A percentile compares a stretch with the other conserved stretches of the same genome.
Conservation (phyloP, 2,113 vertebrate species). For the Tragelaphus buxtoni region DNA sequence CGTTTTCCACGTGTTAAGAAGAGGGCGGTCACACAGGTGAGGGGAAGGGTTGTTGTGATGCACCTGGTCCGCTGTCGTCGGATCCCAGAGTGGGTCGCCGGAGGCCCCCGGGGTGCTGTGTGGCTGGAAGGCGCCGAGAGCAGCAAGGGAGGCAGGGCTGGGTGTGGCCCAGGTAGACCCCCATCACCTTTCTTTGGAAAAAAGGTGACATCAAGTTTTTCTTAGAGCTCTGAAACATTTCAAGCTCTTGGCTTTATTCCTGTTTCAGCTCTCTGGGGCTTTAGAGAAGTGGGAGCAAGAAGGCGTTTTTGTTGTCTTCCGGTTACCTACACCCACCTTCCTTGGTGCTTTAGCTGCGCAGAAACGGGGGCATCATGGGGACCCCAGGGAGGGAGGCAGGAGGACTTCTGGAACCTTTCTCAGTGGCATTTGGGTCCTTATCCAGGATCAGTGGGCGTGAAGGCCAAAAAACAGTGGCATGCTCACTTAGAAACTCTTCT, state of each 20-base stretch:
- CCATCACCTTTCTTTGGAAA: background rate
- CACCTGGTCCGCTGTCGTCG: background rate
- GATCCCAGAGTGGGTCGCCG: background rate
- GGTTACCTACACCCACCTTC: background rate
- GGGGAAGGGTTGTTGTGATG: background rate
- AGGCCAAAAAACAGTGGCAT: background rate
- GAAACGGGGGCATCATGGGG: background rate
- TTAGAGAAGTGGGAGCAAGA: background rate
- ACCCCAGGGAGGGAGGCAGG: background rate
- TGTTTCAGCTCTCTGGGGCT: background rate
- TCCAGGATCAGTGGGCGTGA: background rate
- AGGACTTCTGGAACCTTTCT: background rate
- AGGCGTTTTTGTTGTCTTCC: background rate
- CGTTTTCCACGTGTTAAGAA: background rate
- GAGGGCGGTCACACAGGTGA: background rate
- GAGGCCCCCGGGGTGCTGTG: accelerated
- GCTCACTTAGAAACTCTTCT: background rate
- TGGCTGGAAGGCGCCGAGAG: background rate
- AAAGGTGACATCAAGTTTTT: background rate
- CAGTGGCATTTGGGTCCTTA: background rate
- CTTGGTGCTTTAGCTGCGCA: background rate
- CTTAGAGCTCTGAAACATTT: background rate
- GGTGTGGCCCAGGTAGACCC: background rate
- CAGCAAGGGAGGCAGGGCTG: background rate
- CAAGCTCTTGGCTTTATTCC: background rate